Conservation (phyloP, 2,113 vertebrate species). For the Protomyctophum bolini region DNA sequence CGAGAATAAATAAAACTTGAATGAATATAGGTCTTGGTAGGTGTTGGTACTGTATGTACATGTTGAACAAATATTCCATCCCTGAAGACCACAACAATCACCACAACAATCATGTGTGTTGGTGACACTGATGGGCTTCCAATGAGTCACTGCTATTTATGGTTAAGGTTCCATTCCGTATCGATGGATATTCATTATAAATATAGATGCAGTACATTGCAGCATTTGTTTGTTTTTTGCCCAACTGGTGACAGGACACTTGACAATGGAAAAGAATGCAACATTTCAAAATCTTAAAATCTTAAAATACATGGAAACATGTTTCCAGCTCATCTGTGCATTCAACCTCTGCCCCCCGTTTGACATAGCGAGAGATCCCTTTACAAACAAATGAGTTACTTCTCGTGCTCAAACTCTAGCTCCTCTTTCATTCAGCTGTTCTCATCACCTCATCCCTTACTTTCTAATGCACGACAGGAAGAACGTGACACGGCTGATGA, state of each 20-base stretch:
- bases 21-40: too few relatives aligned
- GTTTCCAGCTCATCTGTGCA: too few relatives aligned
- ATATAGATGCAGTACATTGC: background rate
- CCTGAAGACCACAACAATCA: slow-evolving; percentile 16
- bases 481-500: background rate
- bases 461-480: slow-evolving; percentile 8
- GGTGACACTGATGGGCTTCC: slow-evolving; percentile 33
- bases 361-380: slow-evolving; percentile 42
- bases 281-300: background rate
- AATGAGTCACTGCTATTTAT: slow-evolving; percentile 27
- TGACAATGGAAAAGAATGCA: background rate
- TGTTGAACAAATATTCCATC: slow-evolving; percentile 1
- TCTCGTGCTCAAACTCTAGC: slow-evolving; percentile 13
- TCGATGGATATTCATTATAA: background rate
- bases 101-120: slow-evolving; percentile 18
- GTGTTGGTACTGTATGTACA: background rate
- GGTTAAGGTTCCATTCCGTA: slow-evolving; percentile 11
- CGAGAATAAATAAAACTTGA: too few relatives aligned
- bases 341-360: background rate
- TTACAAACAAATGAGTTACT: slow-evolving; percentile 48
- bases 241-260: background rate
- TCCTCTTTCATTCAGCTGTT: slow-evolving; percentile 52
- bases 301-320: background rate
- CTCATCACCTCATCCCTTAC: slow-evolving; percentile 27
- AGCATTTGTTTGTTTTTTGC: background rate